Evolutionary conservation across 2,888 invertebrate species (phyloP), one percentile per base, ranked within the genome.

Genomic region (Acanthosoma haemorrhoidale): DNA sequence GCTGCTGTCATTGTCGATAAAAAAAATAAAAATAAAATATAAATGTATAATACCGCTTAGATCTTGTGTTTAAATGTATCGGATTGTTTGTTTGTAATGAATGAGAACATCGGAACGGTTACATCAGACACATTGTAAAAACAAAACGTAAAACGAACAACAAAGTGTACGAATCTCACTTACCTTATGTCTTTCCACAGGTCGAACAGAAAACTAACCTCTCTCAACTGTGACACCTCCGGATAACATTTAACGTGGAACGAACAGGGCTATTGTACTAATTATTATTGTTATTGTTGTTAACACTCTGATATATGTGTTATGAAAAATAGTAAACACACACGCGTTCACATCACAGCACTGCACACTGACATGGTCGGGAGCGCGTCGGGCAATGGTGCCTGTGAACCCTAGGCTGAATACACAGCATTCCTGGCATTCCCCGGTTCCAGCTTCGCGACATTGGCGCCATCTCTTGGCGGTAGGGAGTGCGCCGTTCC

Each of bases 291-390:
- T n/a, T n/a, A n/a, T n/a, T n/a, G n/a, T n/a, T n/a, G n/a, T n/a
- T n/a, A 13, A 51, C 51, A 51, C 51, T 51, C 3, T 6, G n/a
- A n/a, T n/a, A n/a, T n/a, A n/a, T n/a, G n/a, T n/a, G n/a, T n/a
- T n/a, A n/a, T n/a, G 32, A 51, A 51, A n/a, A n/a, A 25, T 4
- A 25, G 13, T 51, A 51, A 51, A 25, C 51, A 51, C 51, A 51
- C 51, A 51, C 51, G n/a, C n/a, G 51, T n/a, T 51, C 51, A 51
- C 51, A 51, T 51, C 51, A 51, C 51, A 51, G 6, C 51, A 51
- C 51, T 51, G 21, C 1, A 25, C 51, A 25, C 51, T 25, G 51
- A 51, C 4, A n/a, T 25, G 51, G n/a, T n/a, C n/a, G n/a, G 51
- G 25, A 51, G 51, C 51, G 51, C 8, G 25, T 5, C 51, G 51